A percentile compares a stretch with the other conserved stretches of the same genome.
Evolutionary conservation across 2,797 vertebrate genomes (phyloP).

Genomic region (Antennarius maculatus): DNA sequence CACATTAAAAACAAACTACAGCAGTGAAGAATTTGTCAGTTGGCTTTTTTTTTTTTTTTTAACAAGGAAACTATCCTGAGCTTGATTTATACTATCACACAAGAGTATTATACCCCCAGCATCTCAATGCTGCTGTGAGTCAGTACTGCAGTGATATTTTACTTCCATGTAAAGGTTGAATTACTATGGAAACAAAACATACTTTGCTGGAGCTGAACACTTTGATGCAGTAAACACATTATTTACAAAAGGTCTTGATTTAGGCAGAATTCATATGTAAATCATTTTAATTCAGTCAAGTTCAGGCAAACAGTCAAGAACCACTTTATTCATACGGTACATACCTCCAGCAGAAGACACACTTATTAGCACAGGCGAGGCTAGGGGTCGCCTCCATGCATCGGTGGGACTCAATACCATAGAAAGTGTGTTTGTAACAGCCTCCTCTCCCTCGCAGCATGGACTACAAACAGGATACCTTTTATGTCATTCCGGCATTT

Average conservation of each 20-base stretch:
- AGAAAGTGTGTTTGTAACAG: conserved; percentile 97
- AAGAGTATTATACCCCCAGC: background rate
- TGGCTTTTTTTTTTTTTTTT: too few species aligned
- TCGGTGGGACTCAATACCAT: conserved; percentile 94
- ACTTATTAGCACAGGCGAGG: conserved; percentile 95
- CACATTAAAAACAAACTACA: too few species aligned
- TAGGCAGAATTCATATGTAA: too few species aligned
- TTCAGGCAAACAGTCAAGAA: too few species aligned
- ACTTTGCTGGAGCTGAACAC: too few species aligned
- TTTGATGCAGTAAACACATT: too few species aligned
- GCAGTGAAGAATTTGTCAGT: too few species aligned
- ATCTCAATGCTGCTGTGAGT: background rate
- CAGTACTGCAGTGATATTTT: background rate
- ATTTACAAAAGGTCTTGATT: too few species aligned
- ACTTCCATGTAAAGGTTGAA: too few species aligned
- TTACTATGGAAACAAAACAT: too few species aligned
- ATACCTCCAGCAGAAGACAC: conserved; percentile 98
- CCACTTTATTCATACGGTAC: conserved; percentile 6
- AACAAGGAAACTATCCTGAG: background rate
- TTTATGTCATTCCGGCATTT: background rate
- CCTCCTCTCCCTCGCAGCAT: conserved; percentile 95
- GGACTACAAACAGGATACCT: conserved; percentile 72
- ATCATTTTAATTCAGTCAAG: too few species aligned
- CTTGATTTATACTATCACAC: background rate
- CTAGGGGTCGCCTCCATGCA: conserved; percentile 98